Conservation (phyloP, 2,888 invertebrate species). For the Caenorhabditis afra region DNA sequence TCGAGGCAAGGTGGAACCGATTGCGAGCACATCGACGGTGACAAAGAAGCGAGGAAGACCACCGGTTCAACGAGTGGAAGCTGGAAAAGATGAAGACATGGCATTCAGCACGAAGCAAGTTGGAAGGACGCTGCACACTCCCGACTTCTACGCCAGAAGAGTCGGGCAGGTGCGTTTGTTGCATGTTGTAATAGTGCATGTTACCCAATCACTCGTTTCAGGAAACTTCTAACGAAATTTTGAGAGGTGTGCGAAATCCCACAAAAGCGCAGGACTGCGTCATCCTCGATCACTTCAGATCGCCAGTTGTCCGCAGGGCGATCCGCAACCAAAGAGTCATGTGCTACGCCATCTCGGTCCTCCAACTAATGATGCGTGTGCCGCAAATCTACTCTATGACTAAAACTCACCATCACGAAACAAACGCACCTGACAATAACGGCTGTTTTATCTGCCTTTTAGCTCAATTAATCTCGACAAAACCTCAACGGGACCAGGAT, state of each 20-base stretch:
- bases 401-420: constrained; percentile 1
- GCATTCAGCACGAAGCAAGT: not conserved
- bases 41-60: not conserved
- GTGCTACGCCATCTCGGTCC: constrained; percentile 35
- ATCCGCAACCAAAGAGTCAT: constrained; percentile 11
- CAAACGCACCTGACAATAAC: not conserved
- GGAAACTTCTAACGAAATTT: not conserved
- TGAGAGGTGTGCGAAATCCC: constrained; percentile 1
- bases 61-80: not conserved
- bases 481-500: constrained; percentile 13
- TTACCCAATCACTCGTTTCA: constrained; percentile 4
- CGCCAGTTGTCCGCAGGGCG: constrained; percentile 25
- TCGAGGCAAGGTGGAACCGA: too few species aligned
- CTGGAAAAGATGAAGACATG: not conserved
- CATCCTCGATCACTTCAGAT: constrained; percentile 15
- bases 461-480: not conserved
- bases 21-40: not conserved
- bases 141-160: too few species aligned
- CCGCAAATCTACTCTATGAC: constrained; percentile 38
- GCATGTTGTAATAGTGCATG: too few species aligned
- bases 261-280: not conserved
- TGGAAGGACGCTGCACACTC: too few species aligned
- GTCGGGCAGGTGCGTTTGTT: too few species aligned
- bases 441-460: constrained; percentile 20
- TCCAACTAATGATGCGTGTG: constrained; percentile 29